These are phyloP conservation scores for Heliocidaris erythrogramma DNA, from an alignment of 35 echinoderm and acorn worm genomes.

Conservation along the genomic window DNA sequence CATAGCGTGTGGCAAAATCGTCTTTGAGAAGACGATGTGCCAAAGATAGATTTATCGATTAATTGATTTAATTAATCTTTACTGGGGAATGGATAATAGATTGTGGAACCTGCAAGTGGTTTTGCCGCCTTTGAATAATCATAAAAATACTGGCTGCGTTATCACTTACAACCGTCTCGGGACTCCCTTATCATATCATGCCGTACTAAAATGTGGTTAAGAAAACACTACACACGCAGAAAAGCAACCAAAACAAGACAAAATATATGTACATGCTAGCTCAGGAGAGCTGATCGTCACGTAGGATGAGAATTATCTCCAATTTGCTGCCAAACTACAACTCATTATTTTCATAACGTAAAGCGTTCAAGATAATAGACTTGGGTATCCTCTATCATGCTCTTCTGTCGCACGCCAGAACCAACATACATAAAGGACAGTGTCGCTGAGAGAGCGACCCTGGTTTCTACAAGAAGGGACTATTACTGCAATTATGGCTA, in stretches of 20 bases:
- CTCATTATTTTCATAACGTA: constrained; percentile 13
- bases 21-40: neutral
- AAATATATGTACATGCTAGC: neutral
- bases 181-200: neutral
- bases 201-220: neutral
- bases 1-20: neutral
- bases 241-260: neutral
- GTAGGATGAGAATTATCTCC: neutral
- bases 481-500: too few relatives aligned
- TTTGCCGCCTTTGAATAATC: neutral
- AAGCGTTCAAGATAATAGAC: neutral
- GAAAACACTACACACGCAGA: neutral
- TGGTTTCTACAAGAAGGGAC: too few relatives aligned
- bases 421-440: neutral
- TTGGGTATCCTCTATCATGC: neutral
- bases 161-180: neutral
- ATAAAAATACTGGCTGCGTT: neutral
- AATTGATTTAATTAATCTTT: neutral
- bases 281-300: neutral
- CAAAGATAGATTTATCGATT: neutral
- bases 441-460: too few relatives aligned
- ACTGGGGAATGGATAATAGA: neutral
- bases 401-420: neutral
- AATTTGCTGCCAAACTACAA: constrained; percentile 11
- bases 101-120: neutral